phyloP scores from a whole-genome alignment of 2,113 vertebrate genomes.

The Zosterops japonicus region DNA sequence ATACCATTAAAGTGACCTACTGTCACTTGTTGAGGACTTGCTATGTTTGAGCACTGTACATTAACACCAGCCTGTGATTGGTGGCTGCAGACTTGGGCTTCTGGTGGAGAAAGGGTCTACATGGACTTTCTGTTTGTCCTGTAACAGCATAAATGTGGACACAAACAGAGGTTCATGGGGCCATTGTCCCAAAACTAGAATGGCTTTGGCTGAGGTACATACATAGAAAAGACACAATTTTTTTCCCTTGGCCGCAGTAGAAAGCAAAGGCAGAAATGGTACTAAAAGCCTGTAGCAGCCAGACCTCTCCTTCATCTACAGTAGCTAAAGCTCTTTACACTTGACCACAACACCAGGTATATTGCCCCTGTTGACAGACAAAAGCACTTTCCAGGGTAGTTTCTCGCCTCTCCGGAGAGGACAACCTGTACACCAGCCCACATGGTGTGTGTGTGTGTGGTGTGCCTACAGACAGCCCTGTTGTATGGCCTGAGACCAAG shows the following conservation, averaged over 20 bases:
- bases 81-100: not conserved
- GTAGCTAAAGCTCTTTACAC: not conserved
- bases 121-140: not conserved
- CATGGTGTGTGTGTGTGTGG: accelerated
- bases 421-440: not conserved
- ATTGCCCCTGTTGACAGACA: not conserved
- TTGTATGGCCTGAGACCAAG: accelerated
- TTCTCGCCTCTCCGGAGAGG: not conserved
- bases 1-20: not conserved
- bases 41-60: not conserved
- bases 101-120: not conserved
- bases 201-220: not conserved
- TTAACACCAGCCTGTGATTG: not conserved
- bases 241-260: not conserved
- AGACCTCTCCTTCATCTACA: not conserved
- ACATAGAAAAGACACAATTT: not conserved
- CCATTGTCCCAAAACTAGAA: not conserved
- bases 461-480: not conserved
- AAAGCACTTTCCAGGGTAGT: not conserved
- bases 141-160: not conserved
- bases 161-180: not conserved
- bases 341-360: not conserved
- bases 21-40: not conserved
- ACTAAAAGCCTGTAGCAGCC: not conserved
- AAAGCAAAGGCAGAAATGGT: not conserved